These are phyloP conservation scores for Lepus timidus DNA, from an alignment of 2,113 vertebrate species.

Conservation along the genomic window DNA sequence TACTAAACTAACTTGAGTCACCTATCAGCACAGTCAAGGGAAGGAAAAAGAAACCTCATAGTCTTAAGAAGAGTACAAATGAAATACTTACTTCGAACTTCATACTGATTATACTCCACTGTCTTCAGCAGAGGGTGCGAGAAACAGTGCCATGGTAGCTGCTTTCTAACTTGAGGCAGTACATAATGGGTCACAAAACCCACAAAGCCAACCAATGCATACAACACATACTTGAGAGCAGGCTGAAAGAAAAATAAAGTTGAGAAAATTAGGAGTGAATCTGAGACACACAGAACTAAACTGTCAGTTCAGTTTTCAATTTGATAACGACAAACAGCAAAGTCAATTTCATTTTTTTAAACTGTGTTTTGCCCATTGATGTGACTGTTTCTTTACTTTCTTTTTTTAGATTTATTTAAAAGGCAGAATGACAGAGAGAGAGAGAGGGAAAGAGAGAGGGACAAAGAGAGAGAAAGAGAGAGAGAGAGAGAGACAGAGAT, in stretches of 20 bases:
- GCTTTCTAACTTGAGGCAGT: conserved; percentile 97
- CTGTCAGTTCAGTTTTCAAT: neutral
- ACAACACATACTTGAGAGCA: conserved; percentile 96
- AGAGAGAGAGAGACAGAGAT: too few relatives aligned
- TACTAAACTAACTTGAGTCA: neutral
- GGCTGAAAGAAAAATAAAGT: conserved; percentile 89
- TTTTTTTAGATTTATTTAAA: too few relatives aligned
- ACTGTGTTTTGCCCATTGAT: too few relatives aligned
- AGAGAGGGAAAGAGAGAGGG: too few relatives aligned
- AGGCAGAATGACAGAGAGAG: too few relatives aligned
- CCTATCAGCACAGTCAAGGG: neutral
- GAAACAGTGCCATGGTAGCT: conserved; percentile 98
- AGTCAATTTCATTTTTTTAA: neutral
- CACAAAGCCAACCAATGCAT: conserved; percentile 93
- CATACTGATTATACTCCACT: conserved; percentile 97
- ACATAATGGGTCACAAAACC: conserved; percentile 97
- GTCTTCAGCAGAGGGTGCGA: conserved; percentile 98
- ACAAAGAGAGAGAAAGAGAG: too few relatives aligned
- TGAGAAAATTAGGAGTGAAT: conserved; percentile 37
- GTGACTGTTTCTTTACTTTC: too few relatives aligned
- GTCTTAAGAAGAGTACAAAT: neutral
- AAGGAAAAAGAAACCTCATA: neutral
- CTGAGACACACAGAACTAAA: neutral
- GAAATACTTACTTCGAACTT: conserved; percentile 94
- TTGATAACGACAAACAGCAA: neutral